Evolutionary conservation across 2,888 invertebrate species (phyloP).

Genomic region (Terebella lapidaria): DNA sequence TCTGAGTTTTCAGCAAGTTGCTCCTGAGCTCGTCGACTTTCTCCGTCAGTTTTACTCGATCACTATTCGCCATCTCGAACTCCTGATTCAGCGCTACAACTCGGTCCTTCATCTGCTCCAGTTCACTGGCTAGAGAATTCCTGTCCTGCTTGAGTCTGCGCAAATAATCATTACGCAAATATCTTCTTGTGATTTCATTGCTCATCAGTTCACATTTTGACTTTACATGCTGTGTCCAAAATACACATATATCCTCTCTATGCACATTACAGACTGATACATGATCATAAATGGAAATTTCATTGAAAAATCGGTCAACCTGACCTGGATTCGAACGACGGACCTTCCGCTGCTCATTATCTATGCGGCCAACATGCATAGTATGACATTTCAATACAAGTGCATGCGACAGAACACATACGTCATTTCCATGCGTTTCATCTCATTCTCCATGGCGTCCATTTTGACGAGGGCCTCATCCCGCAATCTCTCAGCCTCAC

Average conservation of each 20-base stretch:
- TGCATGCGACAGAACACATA: constrained; percentile 23
- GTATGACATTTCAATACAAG: too few relatives aligned
- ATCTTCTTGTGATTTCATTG: too few relatives aligned
- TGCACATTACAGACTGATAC: too few relatives aligned
- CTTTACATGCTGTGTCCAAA: too few relatives aligned
- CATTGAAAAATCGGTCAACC: too few relatives aligned
- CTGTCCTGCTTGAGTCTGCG: constrained; percentile 30
- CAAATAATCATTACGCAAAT: background rate
- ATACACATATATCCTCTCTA: too few relatives aligned
- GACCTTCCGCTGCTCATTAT: too few relatives aligned
- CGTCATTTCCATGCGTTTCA: constrained; percentile 35
- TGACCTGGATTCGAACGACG: too few relatives aligned
- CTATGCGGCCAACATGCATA: too few relatives aligned
- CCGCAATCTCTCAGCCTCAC: constrained; percentile 37
- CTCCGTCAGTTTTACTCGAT: constrained; percentile 34
- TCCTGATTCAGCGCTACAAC: constrained; percentile 35
- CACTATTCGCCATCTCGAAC: constrained; percentile 40
- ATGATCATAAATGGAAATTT: too few relatives aligned
- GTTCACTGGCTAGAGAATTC: constrained; percentile 31
- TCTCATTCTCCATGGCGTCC: constrained; percentile 31
- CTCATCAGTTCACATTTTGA: too few relatives aligned
- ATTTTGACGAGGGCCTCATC: constrained; percentile 39
- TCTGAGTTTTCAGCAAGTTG: constrained; percentile 29
- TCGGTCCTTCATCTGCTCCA: constrained; percentile 35
- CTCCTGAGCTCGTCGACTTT: constrained; percentile 42